Base-by-base conservation (phyloP, 2,113 vertebrate genomes). In the Nyctibius bracteatus region DNA sequence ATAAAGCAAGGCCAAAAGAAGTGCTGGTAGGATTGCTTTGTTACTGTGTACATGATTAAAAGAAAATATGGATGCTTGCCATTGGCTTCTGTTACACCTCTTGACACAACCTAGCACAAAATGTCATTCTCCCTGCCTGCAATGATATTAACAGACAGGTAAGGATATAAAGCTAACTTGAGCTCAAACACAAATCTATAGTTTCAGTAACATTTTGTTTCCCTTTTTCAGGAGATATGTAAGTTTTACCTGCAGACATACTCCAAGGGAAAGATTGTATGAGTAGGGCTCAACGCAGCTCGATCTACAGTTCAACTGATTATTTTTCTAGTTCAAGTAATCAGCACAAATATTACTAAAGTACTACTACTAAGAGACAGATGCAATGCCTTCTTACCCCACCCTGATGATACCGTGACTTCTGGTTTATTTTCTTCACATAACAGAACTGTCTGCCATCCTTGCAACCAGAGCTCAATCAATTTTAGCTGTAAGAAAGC, bases 21-120 rank as follows among this genome's bases (percentile, higher is more conserved):
- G 94, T 98, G 35, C 96, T 98, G 86, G 97, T 97, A 8, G 98
- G 98, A 98, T 98, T 94, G 98, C 98, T 67, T 97, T 98, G 90
- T 97, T 98, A 80, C 90, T 98, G 43, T 98, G 21, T 5, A 57
- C 3, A 1, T 8, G 14, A 66, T 74, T 98, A 74, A 97, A 98
- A 73, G 35, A 71, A 81, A 81, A 63, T 28, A 10, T 66, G 20
- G 30, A 65, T 54, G 24, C 25, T 67, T 70, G 37, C 33, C n/a
- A 20, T 3, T 58, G 30, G 31, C 55, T 90, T 80, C 47, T 88
- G 22, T 68, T 65, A 35, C 4, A 59, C 5, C 22, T 89, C 54
- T 55, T 79, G 44, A 80, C 49, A 49, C 43, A 52, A 61, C 15
- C 14, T 39, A 78, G 33, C 52, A 84, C 47, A 23, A 27, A 25